Base-by-base conservation (phyloP, 2,888 invertebrate genomes). In the Rutpela maculata region DNA sequence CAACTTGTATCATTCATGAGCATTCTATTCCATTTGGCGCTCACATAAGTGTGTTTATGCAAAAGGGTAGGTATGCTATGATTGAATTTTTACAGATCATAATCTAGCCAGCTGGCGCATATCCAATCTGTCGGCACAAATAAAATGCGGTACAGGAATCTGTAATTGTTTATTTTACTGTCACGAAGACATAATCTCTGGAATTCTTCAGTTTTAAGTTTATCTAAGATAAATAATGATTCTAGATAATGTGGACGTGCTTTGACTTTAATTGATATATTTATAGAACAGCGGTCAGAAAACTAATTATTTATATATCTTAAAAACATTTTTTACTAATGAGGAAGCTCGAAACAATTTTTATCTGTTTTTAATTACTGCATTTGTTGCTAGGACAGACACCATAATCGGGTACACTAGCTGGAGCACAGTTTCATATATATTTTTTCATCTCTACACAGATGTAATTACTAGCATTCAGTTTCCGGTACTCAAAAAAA, bases 81-180 rank as follows among this genome's bases (percentile, higher is more conserved):
- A 62, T 62, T 62, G 62, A 62, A 31, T 62, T 50, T 62, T 62
- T 35, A 15, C n/a, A 15, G 62, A 31, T 62, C 26, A n/a, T 31
- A 31, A 62, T 62, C 62, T 62, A 31, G 10, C 10, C 31, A 62
- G 22, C 31, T 62, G 62, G 62, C 62, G 62, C 62, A 31, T 31
- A 62, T 62, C 62, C 62, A 62, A 31, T 62, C 19, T 62, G 62
- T 5, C 22, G 62, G 62, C 31, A 62, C 31, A 22, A n/a, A 62
- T 10, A 62, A 62, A 62, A 15, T 15, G 62, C 62, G 26, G 31
- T 62, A 31, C 35, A 62, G 62, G 62, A 62, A 62, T 62, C 22
- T 62, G 62, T 62, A 62, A 31, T 62, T 35, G 62, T 31, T 62
- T 62, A 62, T 62, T 22, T 22, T 31, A 62, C 31, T 62, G 62